Evolutionary conservation across 2,888 invertebrate species (phyloP), one percentile per base, ranked within the genome.

Genomic region (Plagodis dolabraria): DNA sequence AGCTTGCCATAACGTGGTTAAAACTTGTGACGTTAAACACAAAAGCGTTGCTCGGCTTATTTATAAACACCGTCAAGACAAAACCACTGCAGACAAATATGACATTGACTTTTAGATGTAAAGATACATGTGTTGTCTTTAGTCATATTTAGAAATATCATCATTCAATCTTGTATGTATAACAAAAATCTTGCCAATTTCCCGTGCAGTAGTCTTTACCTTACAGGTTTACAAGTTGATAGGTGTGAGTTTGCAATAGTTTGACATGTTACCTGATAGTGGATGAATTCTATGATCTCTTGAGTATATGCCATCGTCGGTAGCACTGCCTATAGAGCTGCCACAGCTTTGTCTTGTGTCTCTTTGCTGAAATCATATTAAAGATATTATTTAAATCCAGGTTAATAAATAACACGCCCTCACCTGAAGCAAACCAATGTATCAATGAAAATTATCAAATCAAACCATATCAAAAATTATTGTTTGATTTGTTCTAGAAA

Each of bases 281-380:
- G 86, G 87, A 57, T 89, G 91, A 52, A 80, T 88, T 56, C 91
- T 72, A 57, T 77, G 86, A 59, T 92, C 91, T 42, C 91, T 77
- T 6, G 91, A 87, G 66, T 92, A 92, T 35, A 90, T 75, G 33
- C 77, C 90, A 70, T 90, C 92, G 67, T 90, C 89, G 7, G 88
- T 85, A 42, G 83, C 86, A 69, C 89, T 89, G 70, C 93, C 88
- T 53, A 93, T 82, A 4, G 89, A 90, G 57, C 92, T 91, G 68
- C 92, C 92, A 67, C 91, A 89, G 64, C 92, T 93, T 65, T 90
- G 90, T 57, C 91, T 80, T 2, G 87, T 84, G 62, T 92, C 92
- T 42, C 92, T 83, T 77, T 89, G 82, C 73, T 77, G 66, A 49
- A 66, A 65, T 53, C 47, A 55, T 50, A 38, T 6, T 40, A 10